These are phyloP conservation scores for Heliothis peltigera DNA, from an alignment of 2,888 invertebrate species.

Conservation along the genomic window DNA sequence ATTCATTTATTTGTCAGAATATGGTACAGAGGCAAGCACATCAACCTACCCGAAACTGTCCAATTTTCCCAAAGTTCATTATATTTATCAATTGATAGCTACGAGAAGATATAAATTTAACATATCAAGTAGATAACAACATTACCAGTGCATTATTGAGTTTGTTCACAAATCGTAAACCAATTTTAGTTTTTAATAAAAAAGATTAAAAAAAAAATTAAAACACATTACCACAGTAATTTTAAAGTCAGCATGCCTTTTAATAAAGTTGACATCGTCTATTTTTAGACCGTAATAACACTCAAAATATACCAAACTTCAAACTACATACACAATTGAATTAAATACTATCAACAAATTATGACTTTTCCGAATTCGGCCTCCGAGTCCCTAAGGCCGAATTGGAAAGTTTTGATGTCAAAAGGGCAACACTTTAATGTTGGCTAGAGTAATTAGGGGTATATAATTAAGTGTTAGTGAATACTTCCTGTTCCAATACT, in stretches of 20 bases:
- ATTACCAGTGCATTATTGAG: too few species aligned
- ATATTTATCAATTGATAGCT: too few species aligned
- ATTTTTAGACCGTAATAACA: neutral
- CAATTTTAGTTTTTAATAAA: neutral
- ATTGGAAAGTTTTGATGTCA: conserved; percentile 20
- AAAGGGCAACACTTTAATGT: conserved; percentile 36
- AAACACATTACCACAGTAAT: neutral
- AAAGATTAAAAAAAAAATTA: neutral
- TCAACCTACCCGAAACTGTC: too few species aligned
- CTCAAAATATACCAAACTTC: neutral
- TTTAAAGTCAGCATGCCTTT: neutral
- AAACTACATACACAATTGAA: neutral
- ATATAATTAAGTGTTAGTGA: conserved; percentile 46
- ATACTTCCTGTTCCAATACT: conserved; percentile 35
- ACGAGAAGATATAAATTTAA: too few species aligned
- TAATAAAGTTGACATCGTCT: neutral
- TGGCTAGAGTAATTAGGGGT: conserved; percentile 20
- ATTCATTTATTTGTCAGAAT: too few species aligned
- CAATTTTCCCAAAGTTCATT: too few species aligned
- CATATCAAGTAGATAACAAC: too few species aligned
- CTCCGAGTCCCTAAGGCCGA: conserved; percentile 7
- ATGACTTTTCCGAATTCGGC: conserved; percentile 25
- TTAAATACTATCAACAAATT: neutral
- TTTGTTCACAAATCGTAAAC: too few species aligned
- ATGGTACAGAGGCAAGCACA: too few species aligned